Conservation (phyloP, 2,113 vertebrate species). For the Phalacrocorax pelagicus region DNA sequence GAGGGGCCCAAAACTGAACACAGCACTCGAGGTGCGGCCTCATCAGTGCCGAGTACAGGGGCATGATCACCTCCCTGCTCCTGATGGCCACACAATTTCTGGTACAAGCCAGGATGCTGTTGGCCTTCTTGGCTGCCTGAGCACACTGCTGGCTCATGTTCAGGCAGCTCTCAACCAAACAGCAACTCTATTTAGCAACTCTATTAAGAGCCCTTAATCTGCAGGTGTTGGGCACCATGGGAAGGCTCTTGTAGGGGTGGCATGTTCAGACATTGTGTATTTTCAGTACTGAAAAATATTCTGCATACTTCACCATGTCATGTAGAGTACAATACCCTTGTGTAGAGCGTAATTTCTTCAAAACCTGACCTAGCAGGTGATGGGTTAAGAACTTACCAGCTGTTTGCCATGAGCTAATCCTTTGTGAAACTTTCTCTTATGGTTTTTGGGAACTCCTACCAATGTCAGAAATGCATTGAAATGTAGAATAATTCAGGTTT, state of each 20-base stretch:
- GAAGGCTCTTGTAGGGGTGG: neutral
- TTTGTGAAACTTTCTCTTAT: neutral
- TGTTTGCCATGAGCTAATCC: neutral
- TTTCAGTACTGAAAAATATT: neutral
- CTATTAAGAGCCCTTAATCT: neutral
- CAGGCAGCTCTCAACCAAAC: no score
- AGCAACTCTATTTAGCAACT: neutral
- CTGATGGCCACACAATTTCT: no score
- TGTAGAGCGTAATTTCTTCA: neutral
- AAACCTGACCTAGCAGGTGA: neutral
- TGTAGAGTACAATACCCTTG: no score
- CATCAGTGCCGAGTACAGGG: no score
- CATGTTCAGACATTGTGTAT: neutral
- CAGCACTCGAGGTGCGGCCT: no score
- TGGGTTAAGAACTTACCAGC: neutral
- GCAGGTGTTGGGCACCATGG: neutral
- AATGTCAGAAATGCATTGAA: neutral
- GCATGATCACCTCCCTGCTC: no score
- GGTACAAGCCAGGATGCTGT: no score
- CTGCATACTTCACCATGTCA: rapidly evolving
- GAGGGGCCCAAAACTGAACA: no score
- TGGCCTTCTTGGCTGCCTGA: no score
- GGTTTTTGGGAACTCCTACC: neutral
- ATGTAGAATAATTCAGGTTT: neutral
- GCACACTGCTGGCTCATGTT: no score